Evolutionary conservation across 2,113 vertebrate genomes (phyloP).

Genomic region (Desmodus rotundus): DNA sequence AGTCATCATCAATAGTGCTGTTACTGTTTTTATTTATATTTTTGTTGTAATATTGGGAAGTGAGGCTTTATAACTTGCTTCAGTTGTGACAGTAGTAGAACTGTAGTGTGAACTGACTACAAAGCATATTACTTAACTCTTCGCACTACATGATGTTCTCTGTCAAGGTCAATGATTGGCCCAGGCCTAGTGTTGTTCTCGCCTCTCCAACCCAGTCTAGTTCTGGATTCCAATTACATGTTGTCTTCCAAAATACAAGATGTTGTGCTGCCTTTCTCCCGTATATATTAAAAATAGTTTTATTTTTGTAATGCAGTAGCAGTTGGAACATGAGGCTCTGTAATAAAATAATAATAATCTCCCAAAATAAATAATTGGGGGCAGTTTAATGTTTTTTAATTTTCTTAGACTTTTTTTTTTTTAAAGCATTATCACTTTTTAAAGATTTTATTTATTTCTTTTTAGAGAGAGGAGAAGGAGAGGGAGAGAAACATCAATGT

Average conservation of each 20-base stretch:
- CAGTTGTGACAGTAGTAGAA: neutral
- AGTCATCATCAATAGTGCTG: neutral
- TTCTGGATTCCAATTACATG: neutral
- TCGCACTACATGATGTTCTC: neutral
- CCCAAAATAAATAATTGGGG: neutral
- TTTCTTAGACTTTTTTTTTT: neutral
- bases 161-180: neutral
- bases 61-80: neutral
- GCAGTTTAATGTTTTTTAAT: neutral
- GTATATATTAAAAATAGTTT: neutral
- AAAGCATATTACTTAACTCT: neutral
- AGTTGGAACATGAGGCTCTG: neutral
- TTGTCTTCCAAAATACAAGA: neutral
- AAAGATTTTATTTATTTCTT: too few species aligned
- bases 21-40: neutral
- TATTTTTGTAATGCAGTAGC: neutral
- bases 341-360: neutral
- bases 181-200: neutral
- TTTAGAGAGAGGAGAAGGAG: too few species aligned
- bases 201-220: neutral
- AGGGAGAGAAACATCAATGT: too few species aligned
- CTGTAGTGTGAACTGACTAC: neutral
- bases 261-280: neutral
- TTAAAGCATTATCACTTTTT: too few species aligned
- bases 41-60: neutral